Base-by-base conservation (phyloP, 64 coral and sea anemone species). In the Stichodactyla mertensii region DNA sequence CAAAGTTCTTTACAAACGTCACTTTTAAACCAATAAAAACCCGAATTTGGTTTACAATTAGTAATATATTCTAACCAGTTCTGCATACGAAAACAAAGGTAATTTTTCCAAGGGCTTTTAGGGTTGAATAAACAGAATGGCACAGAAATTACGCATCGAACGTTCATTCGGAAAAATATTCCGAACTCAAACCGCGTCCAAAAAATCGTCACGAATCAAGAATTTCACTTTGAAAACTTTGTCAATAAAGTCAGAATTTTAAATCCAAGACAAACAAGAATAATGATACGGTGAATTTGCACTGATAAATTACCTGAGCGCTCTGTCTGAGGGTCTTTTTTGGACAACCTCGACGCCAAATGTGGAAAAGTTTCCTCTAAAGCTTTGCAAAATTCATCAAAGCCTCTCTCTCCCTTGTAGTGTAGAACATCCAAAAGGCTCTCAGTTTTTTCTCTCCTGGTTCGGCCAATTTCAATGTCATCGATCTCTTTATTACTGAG, bases 401-500 rank as follows among this genome's bases (percentile, higher is more conserved):
- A 96, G 7, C 91, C 94, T 52, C 69, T 87, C 45, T 92, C 91
- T 52, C 94, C 94, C 61, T 96, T 96, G 88, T 96, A 96, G 70
- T 96, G 94, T 11, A 96, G 82, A 19, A 96, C 84, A 51, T 96
- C 94, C 7, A 96, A 87, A 16, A 96, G 77, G 56, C 91, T 93
- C 82, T 96, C 94, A 15, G 82, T 84, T 61, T 91, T 87, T 54
- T 96, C 94, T 31, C 88, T 82, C 57, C 79, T 64, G 0, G 91
- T 90, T 18, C 91, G 86, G 55, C 94, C 94, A n/a, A 96, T 85
- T 64, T 96, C 88, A 84, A 96, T 96, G 18, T 92, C 86, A 87
- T 96, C 94, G 86, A 96, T 93, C 87, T 96, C 94, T 19, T 90
- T 96, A 51, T 93, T 88, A 70, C 77, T 96, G 15, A 96, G 69